phyloP scores from a whole-genome alignment of 2,797 vertebrate genomes.

The Poeciliopsis presidionis region DNA sequence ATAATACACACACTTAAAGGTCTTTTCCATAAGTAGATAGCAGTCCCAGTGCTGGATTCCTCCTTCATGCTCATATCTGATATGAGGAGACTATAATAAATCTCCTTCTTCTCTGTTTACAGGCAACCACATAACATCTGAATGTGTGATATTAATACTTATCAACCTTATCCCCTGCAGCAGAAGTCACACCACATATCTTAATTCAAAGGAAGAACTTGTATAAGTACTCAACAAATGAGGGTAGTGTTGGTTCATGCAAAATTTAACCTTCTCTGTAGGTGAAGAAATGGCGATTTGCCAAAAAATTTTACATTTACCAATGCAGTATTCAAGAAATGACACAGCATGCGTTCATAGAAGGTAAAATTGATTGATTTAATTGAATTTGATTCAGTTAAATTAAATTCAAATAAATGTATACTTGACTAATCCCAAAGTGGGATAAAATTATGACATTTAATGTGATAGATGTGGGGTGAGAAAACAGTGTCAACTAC shows the following conservation, averaged over 20 bases:
- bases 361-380: neutral
- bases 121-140: slow-evolving; percentile 34
- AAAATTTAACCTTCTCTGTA: slow-evolving; percentile 7
- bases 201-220: slow-evolving; percentile 3
- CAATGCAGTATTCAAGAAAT: neutral
- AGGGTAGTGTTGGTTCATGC: neutral
- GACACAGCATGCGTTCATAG: neutral
- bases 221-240: neutral
- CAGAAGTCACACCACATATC: slow-evolving; percentile 27
- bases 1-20: slow-evolving; percentile 11
- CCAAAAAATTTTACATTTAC: slow-evolving; percentile 1
- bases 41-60: slow-evolving; percentile 7
- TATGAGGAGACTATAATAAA: slow-evolving; percentile 22
- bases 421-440: neutral
- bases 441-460: neutral
- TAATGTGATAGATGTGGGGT: neutral
- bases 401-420: neutral
- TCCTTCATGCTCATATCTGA: slow-evolving; percentile 5
- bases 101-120: slow-evolving; percentile 34
- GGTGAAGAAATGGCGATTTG: neutral
- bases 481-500: neutral
- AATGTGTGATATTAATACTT: slow-evolving; percentile 36
- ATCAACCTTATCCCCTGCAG: slow-evolving; percentile 25
- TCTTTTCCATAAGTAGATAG: slow-evolving; percentile 10
- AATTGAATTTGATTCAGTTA: neutral